Conservation (phyloP, 1,140 invertebrate species). For the Leptinotarsa lineolata region DNA sequence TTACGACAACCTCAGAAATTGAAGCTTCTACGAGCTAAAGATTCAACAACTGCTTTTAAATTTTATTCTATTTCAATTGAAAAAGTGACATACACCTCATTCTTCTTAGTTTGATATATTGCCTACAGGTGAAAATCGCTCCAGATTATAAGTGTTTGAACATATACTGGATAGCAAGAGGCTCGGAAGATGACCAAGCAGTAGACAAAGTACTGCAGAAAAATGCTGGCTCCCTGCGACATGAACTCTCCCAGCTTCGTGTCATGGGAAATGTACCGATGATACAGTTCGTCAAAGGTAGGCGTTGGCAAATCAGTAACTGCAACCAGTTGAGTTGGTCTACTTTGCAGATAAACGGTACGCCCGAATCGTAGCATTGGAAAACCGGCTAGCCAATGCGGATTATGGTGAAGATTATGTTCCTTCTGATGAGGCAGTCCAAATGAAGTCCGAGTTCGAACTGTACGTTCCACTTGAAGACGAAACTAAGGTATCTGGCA, state of each 20-base stretch:
- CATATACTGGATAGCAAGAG: slow-evolving; percentile 70
- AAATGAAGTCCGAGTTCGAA: slow-evolving; percentile 58
- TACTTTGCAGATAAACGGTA: slow-evolving; percentile 61
- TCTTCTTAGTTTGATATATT: neutral
- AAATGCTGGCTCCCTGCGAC: slow-evolving; percentile 63
- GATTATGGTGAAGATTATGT: slow-evolving; percentile 67
- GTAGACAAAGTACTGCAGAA: slow-evolving; percentile 62
- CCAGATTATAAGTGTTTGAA: slow-evolving; percentile 67
- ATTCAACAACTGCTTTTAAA: too few species aligned
- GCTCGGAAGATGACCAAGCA: slow-evolving; percentile 55
- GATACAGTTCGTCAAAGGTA: slow-evolving; percentile 71
- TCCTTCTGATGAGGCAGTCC: slow-evolving; percentile 55
- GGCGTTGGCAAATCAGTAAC: slow-evolving; percentile 6
- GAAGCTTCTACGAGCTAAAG: too few species aligned
- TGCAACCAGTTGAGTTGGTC: neutral
- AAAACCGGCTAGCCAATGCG: slow-evolving; percentile 61
- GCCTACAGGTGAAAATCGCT: slow-evolving; percentile 63
- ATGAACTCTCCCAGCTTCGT: slow-evolving; percentile 69
- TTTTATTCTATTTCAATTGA: slow-evolving; percentile 6
- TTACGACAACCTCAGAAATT: too few species aligned
- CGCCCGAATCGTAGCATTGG: slow-evolving; percentile 60
- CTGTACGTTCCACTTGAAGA: slow-evolving; percentile 57
- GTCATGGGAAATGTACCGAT: slow-evolving; percentile 73
- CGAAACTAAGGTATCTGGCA: slow-evolving; percentile 54
- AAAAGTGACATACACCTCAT: neutral